phyloP scores from a whole-genome alignment of 2,797 vertebrate genomes.

The Mastacembelus armatus region DNA sequence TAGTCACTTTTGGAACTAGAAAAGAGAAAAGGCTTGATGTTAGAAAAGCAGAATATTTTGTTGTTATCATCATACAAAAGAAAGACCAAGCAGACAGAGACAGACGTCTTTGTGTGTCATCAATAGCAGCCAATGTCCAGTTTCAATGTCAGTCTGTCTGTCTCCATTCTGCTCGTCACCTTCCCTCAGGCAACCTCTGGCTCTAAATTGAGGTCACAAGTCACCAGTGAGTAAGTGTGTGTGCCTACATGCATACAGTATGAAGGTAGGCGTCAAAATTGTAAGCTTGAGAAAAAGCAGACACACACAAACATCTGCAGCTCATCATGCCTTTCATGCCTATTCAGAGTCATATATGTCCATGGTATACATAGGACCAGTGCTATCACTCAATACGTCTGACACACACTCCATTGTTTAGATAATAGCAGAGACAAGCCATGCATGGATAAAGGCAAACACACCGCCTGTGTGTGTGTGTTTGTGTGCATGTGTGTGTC shows the following conservation, averaged over 20 bases:
- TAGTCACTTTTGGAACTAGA: conserved; percentile 58
- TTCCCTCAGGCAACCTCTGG: conserved; percentile 70
- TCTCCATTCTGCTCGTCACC: conserved; percentile 59
- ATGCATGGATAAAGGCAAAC: conserved; percentile 73
- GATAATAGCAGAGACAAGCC: conserved; percentile 64
- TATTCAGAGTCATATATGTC: conserved; percentile 29
- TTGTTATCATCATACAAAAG: conserved; percentile 52
- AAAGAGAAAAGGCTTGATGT: conserved; percentile 45
- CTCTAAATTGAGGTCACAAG: conserved; percentile 73
- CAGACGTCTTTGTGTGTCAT: conserved; percentile 67
- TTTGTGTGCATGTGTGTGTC: conserved; percentile 23
- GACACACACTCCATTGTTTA: conserved; percentile 68
- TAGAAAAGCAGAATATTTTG: conserved; percentile 39
- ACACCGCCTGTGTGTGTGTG: conserved; percentile 18
- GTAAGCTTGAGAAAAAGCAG: conserved; percentile 27
- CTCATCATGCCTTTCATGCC: conserved; percentile 55
- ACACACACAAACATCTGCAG: conserved; percentile 15
- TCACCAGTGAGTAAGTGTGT: conserved; percentile 45
- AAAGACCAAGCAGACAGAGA: conserved; percentile 46
- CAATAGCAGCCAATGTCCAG: conserved; percentile 73
- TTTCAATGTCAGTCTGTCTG: conserved; percentile 46
- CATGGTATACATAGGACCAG: conserved; percentile 32
- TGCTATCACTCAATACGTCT: conserved; percentile 58
- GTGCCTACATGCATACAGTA: conserved; percentile 8
- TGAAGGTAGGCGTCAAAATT: conserved; percentile 37